Conservation (phyloP, 2,113 vertebrate genomes). For the Dasyprocta punctata region DNA sequence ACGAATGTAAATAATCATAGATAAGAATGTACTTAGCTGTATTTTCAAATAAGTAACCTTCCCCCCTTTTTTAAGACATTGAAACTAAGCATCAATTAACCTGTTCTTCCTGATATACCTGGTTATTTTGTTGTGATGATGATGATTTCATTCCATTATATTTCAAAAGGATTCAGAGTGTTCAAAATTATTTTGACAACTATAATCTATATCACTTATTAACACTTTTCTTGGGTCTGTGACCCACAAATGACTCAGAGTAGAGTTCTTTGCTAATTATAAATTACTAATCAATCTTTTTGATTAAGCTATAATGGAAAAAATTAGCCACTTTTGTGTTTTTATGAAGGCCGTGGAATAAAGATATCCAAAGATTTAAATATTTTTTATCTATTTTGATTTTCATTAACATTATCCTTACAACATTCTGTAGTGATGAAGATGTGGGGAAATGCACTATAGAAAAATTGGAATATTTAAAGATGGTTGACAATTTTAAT, state of each 20-base stretch:
- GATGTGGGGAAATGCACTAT: conserved; percentile 80
- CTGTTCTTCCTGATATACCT: conserved; percentile 79
- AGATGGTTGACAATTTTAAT: conserved; percentile 85
- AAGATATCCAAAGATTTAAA: conserved; percentile 91
- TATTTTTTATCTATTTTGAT: conserved; percentile 85
- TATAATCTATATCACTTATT: conserved; percentile 74
- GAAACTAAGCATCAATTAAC: conserved; percentile 74
- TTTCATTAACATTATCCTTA: conserved; percentile 78
- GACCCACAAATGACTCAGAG: conserved; percentile 67
- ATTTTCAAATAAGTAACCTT: conserved; percentile 83
- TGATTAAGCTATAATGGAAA: conserved; percentile 70
- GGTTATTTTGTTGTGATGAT: conserved; percentile 83
- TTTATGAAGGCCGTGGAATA: conserved; percentile 87
- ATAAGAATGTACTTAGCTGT: conserved; percentile 84
- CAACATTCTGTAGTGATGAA: conserved; percentile 82
- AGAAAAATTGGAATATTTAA: conserved; percentile 83
- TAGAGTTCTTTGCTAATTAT: conserved; percentile 77
- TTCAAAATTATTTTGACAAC: conserved; percentile 83
- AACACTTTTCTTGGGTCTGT: conserved; percentile 65
- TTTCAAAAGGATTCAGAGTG: conserved; percentile 83
- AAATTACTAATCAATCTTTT: conserved; percentile 79
- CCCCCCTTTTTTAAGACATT: conserved; percentile 72
- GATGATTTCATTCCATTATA: conserved; percentile 79
- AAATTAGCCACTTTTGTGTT: conserved; percentile 84
- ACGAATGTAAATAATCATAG: conserved; percentile 81